Evolutionary conservation across 2,797 vertebrate genomes (phyloP).

Genomic region (Acipenser oxyrinchus): DNA sequence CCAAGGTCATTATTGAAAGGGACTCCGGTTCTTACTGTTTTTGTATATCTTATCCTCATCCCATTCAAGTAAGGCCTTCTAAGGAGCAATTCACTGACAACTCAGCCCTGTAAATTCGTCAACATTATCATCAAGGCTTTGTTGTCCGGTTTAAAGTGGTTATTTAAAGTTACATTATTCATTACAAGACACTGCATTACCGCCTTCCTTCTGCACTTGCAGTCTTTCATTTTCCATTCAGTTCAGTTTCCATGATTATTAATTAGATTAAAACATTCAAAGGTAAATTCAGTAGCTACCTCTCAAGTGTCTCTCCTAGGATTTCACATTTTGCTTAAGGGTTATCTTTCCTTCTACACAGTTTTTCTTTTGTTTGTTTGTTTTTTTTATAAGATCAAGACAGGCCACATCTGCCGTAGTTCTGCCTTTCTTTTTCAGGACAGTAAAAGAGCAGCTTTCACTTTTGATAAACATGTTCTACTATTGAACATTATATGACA

Average conservation of each 20-base stretch:
- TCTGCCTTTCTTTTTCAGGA: too few relatives aligned
- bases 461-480: too few relatives aligned
- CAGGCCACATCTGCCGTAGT: too few relatives aligned
- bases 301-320: too few relatives aligned
- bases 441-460: too few relatives aligned
- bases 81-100: slow-evolving; percentile 15
- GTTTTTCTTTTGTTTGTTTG: too few relatives aligned
- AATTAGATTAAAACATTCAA: slow-evolving; percentile 14
- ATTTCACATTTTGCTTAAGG: too few relatives aligned
- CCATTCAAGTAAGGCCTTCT: slow-evolving; percentile 28
- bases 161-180: slow-evolving; percentile 9
- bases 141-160: slow-evolving; percentile 12
- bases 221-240: slow-evolving; percentile 7
- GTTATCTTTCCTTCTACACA: too few relatives aligned
- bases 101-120: slow-evolving; percentile 9
- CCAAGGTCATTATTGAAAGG: neutral
- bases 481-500: too few relatives aligned
- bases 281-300: too few relatives aligned
- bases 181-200: neutral
- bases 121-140: neutral
- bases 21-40: neutral
- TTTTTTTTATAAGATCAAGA: too few relatives aligned
- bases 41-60: slow-evolving; percentile 13
- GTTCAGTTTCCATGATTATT: slow-evolving; percentile 15
- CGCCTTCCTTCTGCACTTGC: neutral